Percentiles rank a stretch among this genome's conserved stretches.
These are phyloP conservation scores for Arctopsyche grandis DNA, from an alignment of 1,140 invertebrate species.

Conservation along the genomic window DNA sequence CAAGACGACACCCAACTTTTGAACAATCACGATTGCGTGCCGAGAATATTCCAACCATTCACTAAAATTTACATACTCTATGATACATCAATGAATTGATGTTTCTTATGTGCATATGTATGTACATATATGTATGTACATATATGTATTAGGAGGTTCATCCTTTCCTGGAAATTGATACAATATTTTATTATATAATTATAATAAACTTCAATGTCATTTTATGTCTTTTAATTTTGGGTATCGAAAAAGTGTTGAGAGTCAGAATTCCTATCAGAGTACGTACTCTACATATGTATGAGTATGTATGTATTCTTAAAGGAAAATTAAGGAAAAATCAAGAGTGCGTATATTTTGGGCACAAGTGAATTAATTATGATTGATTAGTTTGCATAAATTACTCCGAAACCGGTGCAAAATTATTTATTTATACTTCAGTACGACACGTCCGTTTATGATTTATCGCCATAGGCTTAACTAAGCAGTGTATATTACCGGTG, in stretches of 20 bases:
- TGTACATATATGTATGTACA: slow-evolving; percentile 12
- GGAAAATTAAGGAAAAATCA: too few relatives aligned
- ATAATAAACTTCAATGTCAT: too few relatives aligned
- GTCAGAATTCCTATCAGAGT: too few relatives aligned
- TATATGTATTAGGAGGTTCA: not conserved
- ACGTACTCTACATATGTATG: not conserved
- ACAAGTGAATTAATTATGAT: not conserved
- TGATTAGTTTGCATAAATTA: not conserved
- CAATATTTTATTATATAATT: too few relatives aligned
- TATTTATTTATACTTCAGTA: not conserved
- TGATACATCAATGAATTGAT: not conserved
- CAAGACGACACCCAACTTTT: too few relatives aligned
- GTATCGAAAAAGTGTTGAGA: too few relatives aligned
- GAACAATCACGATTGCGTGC: too few relatives aligned
- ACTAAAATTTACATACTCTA: not conserved
- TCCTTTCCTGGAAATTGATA: too few relatives aligned
- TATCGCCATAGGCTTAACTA: not conserved
- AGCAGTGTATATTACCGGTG: too few relatives aligned
- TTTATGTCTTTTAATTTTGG: too few relatives aligned
- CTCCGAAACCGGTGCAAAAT: not conserved
- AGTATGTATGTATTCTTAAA: too few relatives aligned
- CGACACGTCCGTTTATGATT: slow-evolving; percentile 12
- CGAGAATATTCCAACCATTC: not conserved
- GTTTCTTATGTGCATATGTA: not conserved
- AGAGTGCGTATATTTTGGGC: not conserved